Evolutionary conservation across 2,113 vertebrate species (phyloP).

Genomic region (Cnemophilus loriae): DNA sequence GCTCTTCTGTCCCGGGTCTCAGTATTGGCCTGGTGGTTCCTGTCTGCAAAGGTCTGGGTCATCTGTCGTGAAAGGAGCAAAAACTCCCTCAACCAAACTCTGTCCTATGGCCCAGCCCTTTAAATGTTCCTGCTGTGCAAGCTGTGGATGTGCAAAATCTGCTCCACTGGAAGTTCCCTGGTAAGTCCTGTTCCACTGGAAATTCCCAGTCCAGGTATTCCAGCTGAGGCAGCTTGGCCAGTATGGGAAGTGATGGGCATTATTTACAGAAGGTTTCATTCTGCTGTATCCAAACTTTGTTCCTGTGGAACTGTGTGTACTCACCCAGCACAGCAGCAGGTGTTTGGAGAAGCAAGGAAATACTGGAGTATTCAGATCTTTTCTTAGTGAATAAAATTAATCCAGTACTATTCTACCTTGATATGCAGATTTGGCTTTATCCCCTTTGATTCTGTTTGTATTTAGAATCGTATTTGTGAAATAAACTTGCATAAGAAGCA

Average conservation of each 20-base stretch:
- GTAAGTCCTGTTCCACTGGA: too few species aligned
- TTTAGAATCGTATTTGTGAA: background rate
- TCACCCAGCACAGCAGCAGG: background rate
- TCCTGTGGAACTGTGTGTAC: background rate
- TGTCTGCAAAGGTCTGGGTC: background rate
- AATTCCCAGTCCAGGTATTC: background rate
- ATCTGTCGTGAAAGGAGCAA: background rate
- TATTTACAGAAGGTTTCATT: background rate
- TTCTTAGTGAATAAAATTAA: background rate
- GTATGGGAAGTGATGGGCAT: background rate
- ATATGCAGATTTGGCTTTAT: background rate
- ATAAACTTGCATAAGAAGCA: background rate
- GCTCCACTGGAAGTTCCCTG: background rate
- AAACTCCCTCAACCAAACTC: background rate
- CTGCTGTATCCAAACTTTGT: background rate
- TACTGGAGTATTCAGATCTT: background rate
- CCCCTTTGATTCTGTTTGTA: background rate
- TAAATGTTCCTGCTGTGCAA: background rate
- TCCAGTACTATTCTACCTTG: background rate
- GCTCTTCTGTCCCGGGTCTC: background rate
- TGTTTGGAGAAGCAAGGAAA: background rate
- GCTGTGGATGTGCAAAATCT: background rate
- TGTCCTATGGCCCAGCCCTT: background rate
- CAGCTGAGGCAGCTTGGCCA: background rate
- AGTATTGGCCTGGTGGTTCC: background rate